These are phyloP conservation scores for Odontothrips loti DNA, from an alignment of 2,888 invertebrate genomes.

Conservation along the genomic window DNA sequence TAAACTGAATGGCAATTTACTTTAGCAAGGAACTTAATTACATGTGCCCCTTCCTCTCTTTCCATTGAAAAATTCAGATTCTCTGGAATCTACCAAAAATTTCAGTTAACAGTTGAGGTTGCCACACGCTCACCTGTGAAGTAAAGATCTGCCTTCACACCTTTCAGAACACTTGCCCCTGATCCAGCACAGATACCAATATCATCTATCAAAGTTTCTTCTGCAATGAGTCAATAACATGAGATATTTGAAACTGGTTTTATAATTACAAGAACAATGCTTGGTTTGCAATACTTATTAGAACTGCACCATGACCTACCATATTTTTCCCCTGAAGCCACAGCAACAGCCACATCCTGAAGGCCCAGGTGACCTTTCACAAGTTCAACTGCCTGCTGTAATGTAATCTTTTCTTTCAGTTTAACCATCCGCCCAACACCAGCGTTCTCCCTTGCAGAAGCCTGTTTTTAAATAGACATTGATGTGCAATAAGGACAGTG, in stretches of 20 bases:
- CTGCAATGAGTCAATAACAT: neutral
- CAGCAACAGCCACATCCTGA: conserved; percentile 67
- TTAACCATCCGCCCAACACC: conserved; percentile 59
- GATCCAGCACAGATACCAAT: conserved; percentile 90
- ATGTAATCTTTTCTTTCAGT: conserved; percentile 51
- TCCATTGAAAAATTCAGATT: neutral
- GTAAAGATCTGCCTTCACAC: conserved; percentile 69
- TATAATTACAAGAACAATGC: neutral
- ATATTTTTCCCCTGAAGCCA: conserved; percentile 49
- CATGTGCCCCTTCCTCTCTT: neutral
- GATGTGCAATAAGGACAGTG: conserved; percentile 21
- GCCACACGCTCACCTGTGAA: conserved; percentile 60
- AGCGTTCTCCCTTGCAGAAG: conserved; percentile 40
- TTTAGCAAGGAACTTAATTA: too few relatives aligned
- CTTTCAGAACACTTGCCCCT: conserved; percentile 71
- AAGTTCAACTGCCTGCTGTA: conserved; percentile 58
- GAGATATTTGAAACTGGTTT: neutral
- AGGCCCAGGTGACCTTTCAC: conserved; percentile 69
- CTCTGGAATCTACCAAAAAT: too few relatives aligned
- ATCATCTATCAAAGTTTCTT: conserved; percentile 50
- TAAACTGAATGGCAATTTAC: too few relatives aligned
- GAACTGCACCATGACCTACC: conserved; percentile 42
- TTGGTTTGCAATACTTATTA: conserved; percentile 27
- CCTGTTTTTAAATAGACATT: conserved; percentile 38
- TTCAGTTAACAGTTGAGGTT: too few relatives aligned